phyloP scores from a whole-genome alignment of 2,888 invertebrate genomes.

The Linyphia triangularis region DNA sequence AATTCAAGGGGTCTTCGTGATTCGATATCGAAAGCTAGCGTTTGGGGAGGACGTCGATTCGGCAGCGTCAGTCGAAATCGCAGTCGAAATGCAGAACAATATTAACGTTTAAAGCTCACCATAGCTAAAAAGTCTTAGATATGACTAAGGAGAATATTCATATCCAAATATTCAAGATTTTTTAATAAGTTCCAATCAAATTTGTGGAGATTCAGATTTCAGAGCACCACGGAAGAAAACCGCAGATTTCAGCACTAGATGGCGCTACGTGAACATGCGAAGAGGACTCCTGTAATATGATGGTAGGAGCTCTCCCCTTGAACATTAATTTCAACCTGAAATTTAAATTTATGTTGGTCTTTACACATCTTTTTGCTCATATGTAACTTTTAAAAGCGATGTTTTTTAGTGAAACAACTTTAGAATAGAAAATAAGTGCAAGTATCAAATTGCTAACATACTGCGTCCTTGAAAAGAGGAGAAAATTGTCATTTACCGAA shows the following conservation, averaged over 20 bases:
- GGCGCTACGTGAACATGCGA: conserved; percentile 58
- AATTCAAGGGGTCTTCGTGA: background rate
- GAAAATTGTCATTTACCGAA: background rate
- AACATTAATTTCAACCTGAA: background rate
- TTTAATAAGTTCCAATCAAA: background rate
- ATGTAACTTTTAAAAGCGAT: background rate
- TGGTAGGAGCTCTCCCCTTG: background rate
- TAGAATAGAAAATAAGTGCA: background rate
- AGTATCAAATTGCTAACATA: background rate
- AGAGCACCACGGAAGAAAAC: conserved; percentile 1
- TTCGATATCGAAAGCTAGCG: conserved; percentile 23
- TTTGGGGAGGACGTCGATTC: conserved; percentile 4
- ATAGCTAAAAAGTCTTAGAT: background rate
- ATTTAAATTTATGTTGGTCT: no score
- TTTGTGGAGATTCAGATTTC: background rate
- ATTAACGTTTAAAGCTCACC: background rate
- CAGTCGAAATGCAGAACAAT: background rate
- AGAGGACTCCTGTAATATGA: background rate
- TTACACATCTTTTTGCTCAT: background rate
- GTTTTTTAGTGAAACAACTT: background rate
- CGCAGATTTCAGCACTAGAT: conserved; percentile 30
- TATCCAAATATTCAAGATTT: background rate
- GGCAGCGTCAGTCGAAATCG: background rate
- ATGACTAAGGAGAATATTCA: background rate
- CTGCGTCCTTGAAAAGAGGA: conserved; percentile 45